Percentiles rank a stretch among this genome's conserved stretches.
Evolutionary conservation across 2,797 vertebrate species (phyloP).

Genomic region (Tokudaia tokunoshimensis): DNA sequence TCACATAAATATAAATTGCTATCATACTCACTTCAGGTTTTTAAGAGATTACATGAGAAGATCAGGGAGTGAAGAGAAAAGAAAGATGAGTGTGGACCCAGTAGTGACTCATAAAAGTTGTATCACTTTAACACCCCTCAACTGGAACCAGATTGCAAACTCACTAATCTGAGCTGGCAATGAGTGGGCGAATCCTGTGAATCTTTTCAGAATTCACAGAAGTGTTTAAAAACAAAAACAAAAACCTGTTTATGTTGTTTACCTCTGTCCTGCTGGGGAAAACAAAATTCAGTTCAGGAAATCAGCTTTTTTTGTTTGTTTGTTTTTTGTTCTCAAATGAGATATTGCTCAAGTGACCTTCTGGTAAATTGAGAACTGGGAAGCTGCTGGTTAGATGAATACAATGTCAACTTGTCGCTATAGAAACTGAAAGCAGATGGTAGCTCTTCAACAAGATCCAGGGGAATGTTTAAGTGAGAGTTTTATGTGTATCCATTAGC

Average conservation of each 20-base stretch:
- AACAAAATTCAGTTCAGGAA: background rate
- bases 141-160: background rate
- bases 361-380: background rate
- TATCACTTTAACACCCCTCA: background rate
- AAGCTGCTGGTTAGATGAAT: background rate
- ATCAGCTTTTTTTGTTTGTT: background rate
- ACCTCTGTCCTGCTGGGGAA: background rate
- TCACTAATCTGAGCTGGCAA: constrained; percentile 6
- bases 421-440: constrained; percentile 30
- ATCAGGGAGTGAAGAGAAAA: constrained; percentile 24
- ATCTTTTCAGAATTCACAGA: constrained; percentile 4
- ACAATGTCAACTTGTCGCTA: background rate
- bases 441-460: background rate
- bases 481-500: background rate
- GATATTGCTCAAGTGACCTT: constrained; percentile 23
- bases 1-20: constrained; percentile 12
- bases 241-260: constrained; percentile 12
- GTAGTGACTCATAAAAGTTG: background rate
- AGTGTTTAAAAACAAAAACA: background rate
- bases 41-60: background rate
- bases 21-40: constrained; percentile 23
- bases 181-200: background rate
- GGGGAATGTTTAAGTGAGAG: constrained; percentile 50
- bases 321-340: background rate
- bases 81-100: background rate